Percentiles rank a stretch among this genome's conserved stretches.
phyloP scores from a whole-genome alignment of 2,797 vertebrate species.

The Austrolebias charrua region DNA sequence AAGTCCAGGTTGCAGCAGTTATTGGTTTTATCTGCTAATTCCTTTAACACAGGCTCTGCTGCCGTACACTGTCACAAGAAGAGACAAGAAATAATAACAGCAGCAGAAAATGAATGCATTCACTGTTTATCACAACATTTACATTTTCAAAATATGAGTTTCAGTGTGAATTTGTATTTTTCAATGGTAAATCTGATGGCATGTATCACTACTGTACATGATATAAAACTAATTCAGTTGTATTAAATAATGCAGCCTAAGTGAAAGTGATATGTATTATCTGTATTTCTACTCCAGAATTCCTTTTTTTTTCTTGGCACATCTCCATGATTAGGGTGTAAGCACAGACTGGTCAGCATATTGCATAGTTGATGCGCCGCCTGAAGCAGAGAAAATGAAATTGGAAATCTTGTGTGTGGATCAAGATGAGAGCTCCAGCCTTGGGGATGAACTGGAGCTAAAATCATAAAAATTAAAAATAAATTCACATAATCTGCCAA shows the following conservation, averaged over 20 bases:
- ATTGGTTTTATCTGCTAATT: too few relatives aligned
- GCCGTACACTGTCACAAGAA: too few relatives aligned
- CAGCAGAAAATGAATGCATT: too few relatives aligned
- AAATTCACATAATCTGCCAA: conserved; percentile 3
- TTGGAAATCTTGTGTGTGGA: conserved; percentile 13
- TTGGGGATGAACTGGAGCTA: conserved; percentile 4
- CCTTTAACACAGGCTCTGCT: too few relatives aligned
- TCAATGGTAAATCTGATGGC: neutral
- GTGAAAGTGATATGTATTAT: neutral
- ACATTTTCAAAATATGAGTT: too few relatives aligned
- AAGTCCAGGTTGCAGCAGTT: too few relatives aligned
- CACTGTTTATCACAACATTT: too few relatives aligned
- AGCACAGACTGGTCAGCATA: conserved; percentile 10
- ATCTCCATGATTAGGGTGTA: conserved; percentile 7
- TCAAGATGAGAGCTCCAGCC: conserved; percentile 12
- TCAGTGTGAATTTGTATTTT: too few relatives aligned
- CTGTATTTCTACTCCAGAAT: conserved; percentile 1
- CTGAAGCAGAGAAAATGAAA: conserved; percentile 17
- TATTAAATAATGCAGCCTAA: neutral
- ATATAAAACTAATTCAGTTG: neutral
- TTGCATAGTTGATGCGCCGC: conserved; percentile 17
- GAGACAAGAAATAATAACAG: too few relatives aligned
- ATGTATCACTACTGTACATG: neutral
- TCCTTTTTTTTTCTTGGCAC: conserved; percentile 5
- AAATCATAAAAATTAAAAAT: neutral